These are phyloP conservation scores for Trichogramma pretiosum DNA, from an alignment of 1,140 invertebrate genomes.

Conservation along the genomic window DNA sequence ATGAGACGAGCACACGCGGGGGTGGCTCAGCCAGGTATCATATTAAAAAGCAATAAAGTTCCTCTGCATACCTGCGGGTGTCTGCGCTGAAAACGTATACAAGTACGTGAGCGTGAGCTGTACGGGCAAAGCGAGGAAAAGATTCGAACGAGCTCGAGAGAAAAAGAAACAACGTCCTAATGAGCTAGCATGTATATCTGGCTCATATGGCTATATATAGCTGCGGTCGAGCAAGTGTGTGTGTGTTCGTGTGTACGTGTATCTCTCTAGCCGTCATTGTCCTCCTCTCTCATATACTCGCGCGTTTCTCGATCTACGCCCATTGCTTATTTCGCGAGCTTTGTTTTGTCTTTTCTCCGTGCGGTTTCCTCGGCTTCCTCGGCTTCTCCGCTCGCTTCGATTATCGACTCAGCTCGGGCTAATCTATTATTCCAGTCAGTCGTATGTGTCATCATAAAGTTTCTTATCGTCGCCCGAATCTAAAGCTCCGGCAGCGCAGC, in stretches of 20 bases:
- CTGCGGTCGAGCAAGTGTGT: too few species aligned
- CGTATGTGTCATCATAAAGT: slow-evolving; percentile 42
- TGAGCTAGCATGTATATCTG: slow-evolving; percentile 37
- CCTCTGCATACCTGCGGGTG: too few species aligned
- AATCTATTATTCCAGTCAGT: slow-evolving; percentile 39
- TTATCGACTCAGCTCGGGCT: slow-evolving; percentile 15
- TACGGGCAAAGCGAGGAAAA: slow-evolving; percentile 19
- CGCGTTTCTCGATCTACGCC: too few species aligned
- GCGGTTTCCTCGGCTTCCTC: background rate
- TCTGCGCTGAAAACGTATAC: slow-evolving; percentile 8
- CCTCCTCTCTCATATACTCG: slow-evolving; percentile 6
- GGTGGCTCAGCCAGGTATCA: background rate
- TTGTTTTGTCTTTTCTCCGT: too few species aligned
- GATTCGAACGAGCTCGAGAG: slow-evolving; percentile 15
- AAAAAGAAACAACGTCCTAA: slow-evolving; percentile 26
- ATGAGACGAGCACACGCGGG: background rate
- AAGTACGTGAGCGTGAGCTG: slow-evolving; percentile 19
- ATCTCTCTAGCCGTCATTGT: slow-evolving; percentile 14
- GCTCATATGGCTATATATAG: too few species aligned
- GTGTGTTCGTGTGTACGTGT: too few species aligned
- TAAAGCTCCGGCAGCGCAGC: slow-evolving; percentile 15
- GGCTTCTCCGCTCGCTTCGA: background rate
- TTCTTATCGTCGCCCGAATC: slow-evolving; percentile 40
- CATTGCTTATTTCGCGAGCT: too few species aligned
- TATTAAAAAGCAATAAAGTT: too few species aligned